Evolutionary conservation across 2,113 vertebrate genomes (phyloP).

Genomic region (Dasyornis broadbenti): DNA sequence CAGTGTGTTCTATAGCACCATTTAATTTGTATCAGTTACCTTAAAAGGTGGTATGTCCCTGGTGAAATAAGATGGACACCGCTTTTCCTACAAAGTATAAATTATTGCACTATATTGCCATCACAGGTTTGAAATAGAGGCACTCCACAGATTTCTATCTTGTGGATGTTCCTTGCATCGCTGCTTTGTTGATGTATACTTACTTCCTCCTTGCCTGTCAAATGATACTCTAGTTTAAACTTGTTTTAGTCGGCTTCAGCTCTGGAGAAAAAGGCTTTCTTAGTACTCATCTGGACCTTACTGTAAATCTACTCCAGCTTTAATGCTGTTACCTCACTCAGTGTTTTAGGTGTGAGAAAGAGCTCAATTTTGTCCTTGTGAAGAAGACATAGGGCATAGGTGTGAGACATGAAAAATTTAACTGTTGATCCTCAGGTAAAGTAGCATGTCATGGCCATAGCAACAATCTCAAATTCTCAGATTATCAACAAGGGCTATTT

Average conservation of each 20-base stretch:
- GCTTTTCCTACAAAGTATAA: not conserved
- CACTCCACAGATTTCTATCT: not conserved
- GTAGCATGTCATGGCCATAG: not conserved
- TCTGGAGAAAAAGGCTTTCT: not conserved
- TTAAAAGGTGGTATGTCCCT: not conserved
- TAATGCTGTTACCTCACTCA: not conserved
- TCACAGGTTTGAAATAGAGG: conserved; percentile 29
- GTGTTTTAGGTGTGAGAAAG: not conserved
- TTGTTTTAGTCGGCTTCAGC: not conserved
- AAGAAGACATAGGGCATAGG: not conserved
- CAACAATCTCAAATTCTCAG: not conserved
- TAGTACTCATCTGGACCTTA: not conserved
- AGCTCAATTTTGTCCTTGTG: not conserved
- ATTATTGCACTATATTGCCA: not conserved
- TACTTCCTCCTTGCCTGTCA: not conserved
- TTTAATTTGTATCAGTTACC: not conserved
- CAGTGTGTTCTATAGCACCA: not conserved
- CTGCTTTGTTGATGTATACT: conserved; percentile 41
- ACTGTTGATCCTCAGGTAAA: not conserved
- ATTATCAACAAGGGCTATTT: not conserved
- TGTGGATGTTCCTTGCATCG: conserved; percentile 23
- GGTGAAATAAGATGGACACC: not conserved
- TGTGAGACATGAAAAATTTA: not conserved
- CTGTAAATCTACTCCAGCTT: not conserved
- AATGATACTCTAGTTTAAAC: not conserved